A percentile compares a stretch with the other conserved stretches of the same genome.
Evolutionary conservation across 2,113 vertebrate species (phyloP).

Genomic region (Gopherus evgoodei): DNA sequence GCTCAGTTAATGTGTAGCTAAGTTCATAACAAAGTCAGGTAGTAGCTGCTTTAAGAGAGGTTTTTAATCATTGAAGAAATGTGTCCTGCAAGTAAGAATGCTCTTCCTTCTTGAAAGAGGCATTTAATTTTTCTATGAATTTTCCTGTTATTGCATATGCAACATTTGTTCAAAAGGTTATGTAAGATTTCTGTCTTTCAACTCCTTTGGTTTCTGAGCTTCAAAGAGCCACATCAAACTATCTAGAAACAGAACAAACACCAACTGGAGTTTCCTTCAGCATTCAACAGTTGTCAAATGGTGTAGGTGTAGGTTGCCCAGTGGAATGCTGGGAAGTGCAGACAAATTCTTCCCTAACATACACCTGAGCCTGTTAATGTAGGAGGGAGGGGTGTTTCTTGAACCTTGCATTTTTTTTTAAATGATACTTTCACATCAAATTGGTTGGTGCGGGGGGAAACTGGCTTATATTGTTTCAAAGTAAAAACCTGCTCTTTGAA

Average conservation of each 20-base stretch:
- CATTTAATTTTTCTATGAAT: not conserved
- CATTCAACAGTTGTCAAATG: not conserved
- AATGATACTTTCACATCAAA: not conserved
- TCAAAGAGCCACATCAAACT: constrained; percentile 38
- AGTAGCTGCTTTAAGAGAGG: not conserved
- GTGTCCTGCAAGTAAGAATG: not conserved
- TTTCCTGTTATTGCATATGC: not conserved
- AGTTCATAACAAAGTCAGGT: not conserved
- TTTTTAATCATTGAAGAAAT: not conserved
- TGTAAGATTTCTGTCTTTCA: not conserved
- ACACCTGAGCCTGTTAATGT: not conserved
- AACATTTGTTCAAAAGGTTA: constrained; percentile 1
- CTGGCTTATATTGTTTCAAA: not conserved
- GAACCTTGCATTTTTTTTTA: not conserved
- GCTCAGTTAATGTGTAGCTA: not conserved
- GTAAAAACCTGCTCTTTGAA: not conserved
- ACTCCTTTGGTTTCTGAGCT: not conserved
- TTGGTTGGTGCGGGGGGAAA: not conserved
- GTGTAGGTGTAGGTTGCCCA: not conserved
- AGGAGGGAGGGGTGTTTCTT: not conserved
- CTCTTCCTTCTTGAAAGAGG: not conserved
- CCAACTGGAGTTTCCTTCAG: constrained; percentile 8
- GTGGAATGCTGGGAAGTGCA: not conserved
- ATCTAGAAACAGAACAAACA: not conserved
- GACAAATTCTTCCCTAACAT: not conserved